Base-by-base conservation (phyloP, 2,113 vertebrate genomes). In the Eretmochelys imbricata region DNA sequence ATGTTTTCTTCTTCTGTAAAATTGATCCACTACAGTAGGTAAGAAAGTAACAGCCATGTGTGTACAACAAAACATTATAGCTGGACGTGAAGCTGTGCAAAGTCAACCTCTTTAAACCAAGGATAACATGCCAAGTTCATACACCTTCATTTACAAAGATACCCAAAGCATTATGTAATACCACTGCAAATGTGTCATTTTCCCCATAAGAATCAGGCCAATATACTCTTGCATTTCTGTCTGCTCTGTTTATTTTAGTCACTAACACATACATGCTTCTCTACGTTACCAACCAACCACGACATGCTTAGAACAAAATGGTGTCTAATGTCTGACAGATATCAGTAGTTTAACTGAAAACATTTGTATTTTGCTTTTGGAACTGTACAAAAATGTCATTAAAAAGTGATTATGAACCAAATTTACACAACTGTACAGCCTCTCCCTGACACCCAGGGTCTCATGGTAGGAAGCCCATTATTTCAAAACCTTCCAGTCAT, bases 61-160 rank as follows among this genome's bases (percentile, higher is more conserved):
- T n/a, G 31, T 65, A 42, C 69, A 72, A 72, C 17, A 65, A 65
- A 31, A 62, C 25, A 29, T 35, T 17, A 35, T 72, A 72, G 35
- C 35, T 72, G 9, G n/a, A 72, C 6, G 38, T 31, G 8, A 72
- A 72, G n/a, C 69, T 13, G 10, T 79, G 8, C 8, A 42, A 79
- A 24, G 38, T 22, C 31, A 72, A n/a, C 65, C 20, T 75, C 22
- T 20, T n/a, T 22, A 83, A 85, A 46, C 20, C 75, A 25, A 75
- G 85, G 51, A 80, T 11, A 75, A 2, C 16, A 14, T 31, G 9
- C 82, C 17, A 75, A 0, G 0, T 5, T 57, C 31, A 65, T 12
- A 2, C n/a, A 3, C 7, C 84, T 3, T 49, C 5, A 83, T 81
- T 88, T 75, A 87, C 31, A n/a, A 20, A 69, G 62, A 65, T n/a